These are phyloP conservation scores for Sebastolobus alascanus DNA, from an alignment of 2,797 vertebrate genomes.

Conservation along the genomic window DNA sequence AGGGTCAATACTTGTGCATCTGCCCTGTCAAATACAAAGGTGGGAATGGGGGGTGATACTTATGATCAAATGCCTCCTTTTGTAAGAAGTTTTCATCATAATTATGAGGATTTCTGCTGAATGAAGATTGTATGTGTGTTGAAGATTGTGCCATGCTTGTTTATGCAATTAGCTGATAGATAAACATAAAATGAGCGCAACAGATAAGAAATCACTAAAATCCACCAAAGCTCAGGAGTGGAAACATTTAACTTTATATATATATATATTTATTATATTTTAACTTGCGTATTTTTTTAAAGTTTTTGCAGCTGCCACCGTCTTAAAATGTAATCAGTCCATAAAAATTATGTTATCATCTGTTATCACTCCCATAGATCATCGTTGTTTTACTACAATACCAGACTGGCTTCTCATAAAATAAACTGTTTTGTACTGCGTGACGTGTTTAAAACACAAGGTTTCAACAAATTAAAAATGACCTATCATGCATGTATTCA, in stretches of 20 bases:
- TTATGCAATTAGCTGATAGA: constrained; percentile 17
- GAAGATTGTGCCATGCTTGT: constrained; percentile 36
- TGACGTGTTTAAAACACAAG: constrained; percentile 29
- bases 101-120: background rate
- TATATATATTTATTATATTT: constrained; percentile 13
- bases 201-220: constrained; percentile 37
- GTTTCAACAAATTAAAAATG: constrained; percentile 20
- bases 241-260: constrained; percentile 21
- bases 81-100: background rate
- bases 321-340: constrained; percentile 27
- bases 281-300: background rate
- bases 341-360: constrained; percentile 1
- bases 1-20: background rate
- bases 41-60: background rate
- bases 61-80: constrained; percentile 16
- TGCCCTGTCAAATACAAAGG: constrained; percentile 6
- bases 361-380: constrained; percentile 13
- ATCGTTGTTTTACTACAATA: constrained; percentile 18
- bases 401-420: constrained; percentile 20
- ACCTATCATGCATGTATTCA: constrained; percentile 13
- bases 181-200: constrained; percentile 15
- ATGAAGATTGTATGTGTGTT: background rate
- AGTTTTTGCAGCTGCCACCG: constrained; percentile 56
- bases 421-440: background rate
- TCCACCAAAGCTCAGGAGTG: constrained; percentile 32